These are phyloP conservation scores for Lampris megalopsis DNA, from an alignment of 2,113 vertebrate species.

Conservation along the genomic window DNA sequence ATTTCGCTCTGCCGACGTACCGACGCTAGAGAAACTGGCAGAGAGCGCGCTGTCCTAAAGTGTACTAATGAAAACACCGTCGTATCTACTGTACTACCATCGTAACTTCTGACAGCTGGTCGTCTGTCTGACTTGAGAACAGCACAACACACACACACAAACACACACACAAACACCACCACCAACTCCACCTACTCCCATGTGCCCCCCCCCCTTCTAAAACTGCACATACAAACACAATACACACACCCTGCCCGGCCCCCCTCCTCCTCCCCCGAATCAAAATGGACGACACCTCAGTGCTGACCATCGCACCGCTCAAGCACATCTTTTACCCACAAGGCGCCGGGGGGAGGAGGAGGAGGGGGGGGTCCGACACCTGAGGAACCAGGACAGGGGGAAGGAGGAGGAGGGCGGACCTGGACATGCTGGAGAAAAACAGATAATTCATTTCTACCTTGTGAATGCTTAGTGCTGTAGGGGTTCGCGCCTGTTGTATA, in stretches of 20 bases:
- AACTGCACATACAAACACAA: no score
- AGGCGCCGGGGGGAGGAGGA: conserved; percentile 24
- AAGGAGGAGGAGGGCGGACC: conserved; percentile 47
- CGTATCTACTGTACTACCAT: conserved; percentile 89
- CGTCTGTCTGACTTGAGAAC: conserved; percentile 83
- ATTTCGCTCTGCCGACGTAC: conserved; percentile 87
- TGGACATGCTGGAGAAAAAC: conserved; percentile 66
- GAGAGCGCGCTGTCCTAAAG: conserved; percentile 90
- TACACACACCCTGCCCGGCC: not conserved
- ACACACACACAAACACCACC: not conserved
- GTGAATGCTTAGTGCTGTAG: conserved; percentile 99
- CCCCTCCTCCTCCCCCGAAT: conserved; percentile 20
- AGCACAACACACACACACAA: conserved; percentile 80
- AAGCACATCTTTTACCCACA: conserved; percentile 66
- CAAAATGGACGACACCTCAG: conserved; percentile 83
- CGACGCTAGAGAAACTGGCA: conserved; percentile 80
- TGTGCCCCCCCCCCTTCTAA: not conserved
- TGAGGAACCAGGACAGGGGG: not conserved
- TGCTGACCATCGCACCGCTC: conserved; percentile 34
- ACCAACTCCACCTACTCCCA: no score
- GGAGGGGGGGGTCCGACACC: conserved; percentile 19
- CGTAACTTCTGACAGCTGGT: conserved; percentile 85
- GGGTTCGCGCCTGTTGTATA: conserved; percentile 96
- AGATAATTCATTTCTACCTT: conserved; percentile 95
- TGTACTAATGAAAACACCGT: conserved; percentile 84